Base-by-base conservation (phyloP, 2,888 invertebrate species). In the Capitulum mitella region DNA sequence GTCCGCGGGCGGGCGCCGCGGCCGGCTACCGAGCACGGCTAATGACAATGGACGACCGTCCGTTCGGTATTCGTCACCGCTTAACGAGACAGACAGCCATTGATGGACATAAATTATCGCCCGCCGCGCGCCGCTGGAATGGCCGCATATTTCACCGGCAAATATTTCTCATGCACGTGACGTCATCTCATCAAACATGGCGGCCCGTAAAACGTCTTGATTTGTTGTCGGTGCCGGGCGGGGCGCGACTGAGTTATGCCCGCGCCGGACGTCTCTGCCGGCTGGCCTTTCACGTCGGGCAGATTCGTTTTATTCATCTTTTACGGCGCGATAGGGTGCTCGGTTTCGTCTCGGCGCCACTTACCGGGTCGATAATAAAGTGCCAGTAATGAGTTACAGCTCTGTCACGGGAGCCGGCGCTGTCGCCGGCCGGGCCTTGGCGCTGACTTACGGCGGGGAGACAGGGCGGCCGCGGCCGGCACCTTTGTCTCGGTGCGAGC, bases 141-240 rank as follows among this genome's bases (percentile, higher is more conserved):
- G 70, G 70, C 70, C 40, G 70, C 70, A 70, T 70, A 40, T 40
- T 70, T 70, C 70, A 70, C 70, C 26, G 37, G 70, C 70, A 70
- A 70, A 70, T 70, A 70, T 70, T 70, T 70, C 37, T 70, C 70
- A 70, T 70, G 70, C 70, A 37, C 70, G 40, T 70, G 70, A 70
- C 70, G 70, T 70, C 70, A 70, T 40, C 37, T 40, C 70, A 26
- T 70, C 70, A 70, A 70, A 70, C 70, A 70, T 70, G 70, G 70
- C 70, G 37, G 70, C 70, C 70, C 70, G 70, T 70, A 70, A 70
- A 70, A 40, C 22, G 70, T 70, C 70, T 70, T 70, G 70, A 70
- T 70, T 40, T 70, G 70, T 70, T 40, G 70, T 40, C 70, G 70
- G 58, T 22, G 70, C 22, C 37, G 34, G 64, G 32, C 22, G 70